Percentiles rank a stretch among this genome's conserved stretches.
Conservation (phyloP, 2,113 vertebrate species). For the Orcinus orca region DNA sequence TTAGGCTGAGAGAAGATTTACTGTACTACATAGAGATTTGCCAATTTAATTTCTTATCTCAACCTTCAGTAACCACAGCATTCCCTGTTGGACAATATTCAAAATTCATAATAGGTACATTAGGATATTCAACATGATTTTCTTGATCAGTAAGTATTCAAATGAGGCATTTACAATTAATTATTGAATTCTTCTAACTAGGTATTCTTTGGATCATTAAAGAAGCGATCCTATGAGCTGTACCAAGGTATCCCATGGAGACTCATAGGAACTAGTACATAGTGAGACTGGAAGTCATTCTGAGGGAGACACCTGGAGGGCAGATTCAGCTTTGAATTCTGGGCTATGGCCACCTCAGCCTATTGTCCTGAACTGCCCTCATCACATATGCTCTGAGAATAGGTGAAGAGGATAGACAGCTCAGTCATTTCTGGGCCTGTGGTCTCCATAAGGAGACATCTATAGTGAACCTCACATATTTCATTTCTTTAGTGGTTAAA, state of each 20-base stretch:
- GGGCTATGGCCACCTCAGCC: too few species aligned
- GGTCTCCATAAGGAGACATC: background rate
- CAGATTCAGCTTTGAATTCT: background rate
- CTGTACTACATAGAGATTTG: background rate
- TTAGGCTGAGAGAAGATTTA: background rate
- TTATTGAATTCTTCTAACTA: background rate
- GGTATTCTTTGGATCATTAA: background rate
- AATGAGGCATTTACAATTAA: conserved; percentile 40
- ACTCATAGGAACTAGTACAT: background rate
- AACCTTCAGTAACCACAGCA: background rate
- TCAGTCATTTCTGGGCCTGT: background rate
- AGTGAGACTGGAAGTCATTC: background rate
- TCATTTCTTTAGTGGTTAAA: background rate
- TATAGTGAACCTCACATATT: background rate
- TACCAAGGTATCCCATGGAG: background rate
- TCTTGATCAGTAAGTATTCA: conserved; percentile 45
- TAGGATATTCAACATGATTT: conserved; percentile 32
- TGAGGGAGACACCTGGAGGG: background rate
- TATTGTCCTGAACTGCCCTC: background rate
- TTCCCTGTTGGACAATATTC: conserved; percentile 30
- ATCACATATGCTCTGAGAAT: background rate
- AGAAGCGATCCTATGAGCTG: background rate
- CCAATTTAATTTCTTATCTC: conserved; percentile 9
- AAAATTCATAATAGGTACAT: background rate
- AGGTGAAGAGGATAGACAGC: background rate